Evolutionary conservation across 2,888 invertebrate species (phyloP), one percentile per base, ranked within the genome.

Genomic region (Cryptosula pallasiana): DNA sequence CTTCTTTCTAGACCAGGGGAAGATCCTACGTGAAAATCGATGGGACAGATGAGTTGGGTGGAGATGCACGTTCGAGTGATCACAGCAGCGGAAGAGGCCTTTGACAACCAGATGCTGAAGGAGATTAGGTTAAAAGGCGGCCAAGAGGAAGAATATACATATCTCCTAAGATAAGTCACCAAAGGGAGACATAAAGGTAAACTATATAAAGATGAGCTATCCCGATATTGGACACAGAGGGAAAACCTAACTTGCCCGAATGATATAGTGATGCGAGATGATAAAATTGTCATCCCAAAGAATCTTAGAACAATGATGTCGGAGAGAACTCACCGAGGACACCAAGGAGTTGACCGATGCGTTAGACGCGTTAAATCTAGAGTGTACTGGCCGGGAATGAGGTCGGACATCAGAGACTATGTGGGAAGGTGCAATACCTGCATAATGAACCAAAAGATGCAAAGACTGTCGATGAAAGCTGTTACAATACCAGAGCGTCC

Each of bases 311-410:
- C 32, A 35, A 55, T 54, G 35, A 73, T 72, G 25, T 69, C 74
- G 13, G 54, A 57, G 23, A 45, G 25, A n/a, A 69, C 73, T 32
- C 74, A 75, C 55, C 63, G 54, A 27, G 69, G 69, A 2, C 75
- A 74, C 70, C 45, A 27, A 32, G 75, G 75, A 25, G 72, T 74
- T 0, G 36, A 69, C 0, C 74, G 73, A 69, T 73, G 55, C 13
- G 72, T 73, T 58, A 73, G 69, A 35, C 34, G 72, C 9, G 74
- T 74, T 0, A 72, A 72, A 34, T 70, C 36, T 3, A 25, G 69
- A 1, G 69, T 75, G n/a, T 74, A 55, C 27, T 74, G 74, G 73
- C 70, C 74, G 16, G 75, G n/a, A n/a, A n/a, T n/a, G n/a, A n/a
- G n/a, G n/a, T n/a, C n/a, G n/a, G n/a, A n/a, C n/a, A n/a, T n/a